Percentiles rank a stretch among this genome's conserved stretches.
Evolutionary conservation across 1,140 invertebrate species (phyloP).

Genomic region (Euborellia annulipes): DNA sequence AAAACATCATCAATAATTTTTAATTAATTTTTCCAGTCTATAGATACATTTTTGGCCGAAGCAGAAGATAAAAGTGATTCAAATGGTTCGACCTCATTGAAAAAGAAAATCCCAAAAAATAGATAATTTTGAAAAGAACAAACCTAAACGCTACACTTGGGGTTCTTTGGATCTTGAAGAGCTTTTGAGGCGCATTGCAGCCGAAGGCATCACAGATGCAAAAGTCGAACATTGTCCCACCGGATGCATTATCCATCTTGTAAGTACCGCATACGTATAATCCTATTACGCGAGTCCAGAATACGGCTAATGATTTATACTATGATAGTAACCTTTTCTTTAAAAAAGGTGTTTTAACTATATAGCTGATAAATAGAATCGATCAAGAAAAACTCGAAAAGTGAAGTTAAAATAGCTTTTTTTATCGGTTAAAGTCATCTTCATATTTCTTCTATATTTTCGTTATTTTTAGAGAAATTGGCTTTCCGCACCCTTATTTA

Average conservation of each 20-base stretch:
- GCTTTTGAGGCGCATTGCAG: slow-evolving; percentile 56
- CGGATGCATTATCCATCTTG: slow-evolving; percentile 63
- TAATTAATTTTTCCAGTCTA: slow-evolving; percentile 16
- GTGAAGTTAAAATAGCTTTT: no score
- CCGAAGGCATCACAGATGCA: slow-evolving; percentile 68
- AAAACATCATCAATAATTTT: no score
- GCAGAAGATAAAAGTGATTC: slow-evolving; percentile 17
- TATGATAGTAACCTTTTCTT: no score
- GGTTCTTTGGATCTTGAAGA: slow-evolving; percentile 65
- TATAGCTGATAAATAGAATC: no score
- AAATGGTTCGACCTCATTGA: slow-evolving; percentile 29
- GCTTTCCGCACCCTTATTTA: no score
- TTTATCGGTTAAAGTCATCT: no score
- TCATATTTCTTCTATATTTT: no score
- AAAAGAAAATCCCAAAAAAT: slow-evolving; percentile 36
- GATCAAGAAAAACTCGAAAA: no score
- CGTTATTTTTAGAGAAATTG: no score
- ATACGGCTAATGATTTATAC: no score
- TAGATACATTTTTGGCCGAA: neutral
- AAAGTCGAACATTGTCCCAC: slow-evolving; percentile 47
- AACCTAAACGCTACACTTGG: slow-evolving; percentile 38
- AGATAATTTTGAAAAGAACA: slow-evolving; percentile 20
- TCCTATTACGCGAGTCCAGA: no score
- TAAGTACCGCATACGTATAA: slow-evolving; percentile 24
- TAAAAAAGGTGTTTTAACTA: no score